Evolutionary conservation across 2,888 invertebrate species (phyloP).

Genomic region (Erebia ligea): DNA sequence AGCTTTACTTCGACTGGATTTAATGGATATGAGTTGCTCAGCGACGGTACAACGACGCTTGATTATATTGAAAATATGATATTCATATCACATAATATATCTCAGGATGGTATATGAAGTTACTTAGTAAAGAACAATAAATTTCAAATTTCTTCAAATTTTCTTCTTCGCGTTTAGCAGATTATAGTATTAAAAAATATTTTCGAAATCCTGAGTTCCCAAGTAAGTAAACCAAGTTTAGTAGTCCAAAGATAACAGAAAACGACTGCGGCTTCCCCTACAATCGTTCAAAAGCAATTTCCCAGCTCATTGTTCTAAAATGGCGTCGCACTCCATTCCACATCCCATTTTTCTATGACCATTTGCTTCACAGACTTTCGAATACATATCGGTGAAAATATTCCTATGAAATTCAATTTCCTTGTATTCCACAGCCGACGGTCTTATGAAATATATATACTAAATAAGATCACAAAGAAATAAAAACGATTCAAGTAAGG

Average conservation of each 20-base stretch:
- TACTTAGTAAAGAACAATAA: no score
- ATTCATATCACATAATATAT: no score
- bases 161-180: not conserved
- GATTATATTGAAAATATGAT: not conserved
- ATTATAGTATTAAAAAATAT: not conserved
- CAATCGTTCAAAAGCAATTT: slow-evolving; percentile 66
- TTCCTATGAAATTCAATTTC: slow-evolving; percentile 31
- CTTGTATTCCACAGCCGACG: slow-evolving; percentile 19
- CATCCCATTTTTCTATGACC: slow-evolving; percentile 52
- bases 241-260: slow-evolving; percentile 4
- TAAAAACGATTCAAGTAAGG: slow-evolving; percentile 26
- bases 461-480: slow-evolving; percentile 29
- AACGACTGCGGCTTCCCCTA: slow-evolving; percentile 37
- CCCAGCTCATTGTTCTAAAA: slow-evolving; percentile 74
- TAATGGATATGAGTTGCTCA: not conserved
- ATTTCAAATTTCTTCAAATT: not conserved
- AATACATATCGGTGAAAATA: slow-evolving; percentile 57
- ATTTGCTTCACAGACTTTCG: slow-evolving; percentile 54
- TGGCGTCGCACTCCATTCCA: slow-evolving; percentile 56
- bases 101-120: no score
- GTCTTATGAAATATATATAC: slow-evolving; percentile 25
- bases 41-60: not conserved
- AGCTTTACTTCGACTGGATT: no score
- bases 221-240: slow-evolving; percentile 1
- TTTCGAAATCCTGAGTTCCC: not conserved